Percentiles rank a stretch among this genome's conserved stretches.
phyloP scores from a whole-genome alignment of 2,113 vertebrate genomes.

The Scophthalmus maximus region DNA sequence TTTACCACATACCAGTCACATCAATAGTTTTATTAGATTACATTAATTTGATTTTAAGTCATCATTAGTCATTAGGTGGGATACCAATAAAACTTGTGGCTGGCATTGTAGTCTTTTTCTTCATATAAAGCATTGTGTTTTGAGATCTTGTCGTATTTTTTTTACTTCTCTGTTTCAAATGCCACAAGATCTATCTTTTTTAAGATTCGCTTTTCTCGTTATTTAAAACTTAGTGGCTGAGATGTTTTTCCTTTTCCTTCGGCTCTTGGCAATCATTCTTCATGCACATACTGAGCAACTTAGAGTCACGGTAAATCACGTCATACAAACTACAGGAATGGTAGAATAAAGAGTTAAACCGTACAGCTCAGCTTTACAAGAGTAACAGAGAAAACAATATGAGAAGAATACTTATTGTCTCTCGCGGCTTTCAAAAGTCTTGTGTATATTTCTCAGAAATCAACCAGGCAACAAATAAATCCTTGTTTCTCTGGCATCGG shows the following conservation, averaged over 20 bases:
- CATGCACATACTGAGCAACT: background rate
- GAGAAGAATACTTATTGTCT: background rate
- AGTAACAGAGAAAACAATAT: slow-evolving; percentile 16
- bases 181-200: background rate
- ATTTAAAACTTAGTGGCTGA: background rate
- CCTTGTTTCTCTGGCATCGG: background rate
- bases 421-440: slow-evolving; percentile 15
- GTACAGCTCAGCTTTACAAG: background rate
- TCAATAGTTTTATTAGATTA: slow-evolving; percentile 68
- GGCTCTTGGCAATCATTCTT: background rate
- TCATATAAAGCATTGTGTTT: background rate
- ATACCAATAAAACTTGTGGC: slow-evolving; percentile 2
- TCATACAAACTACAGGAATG: background rate
- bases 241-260: background rate
- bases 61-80: slow-evolving; percentile 32
- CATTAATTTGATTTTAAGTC: slow-evolving; percentile 51
- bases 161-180: background rate
- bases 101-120: background rate
- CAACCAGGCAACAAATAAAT: slow-evolving; percentile 11
- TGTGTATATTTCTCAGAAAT: slow-evolving; percentile 38
- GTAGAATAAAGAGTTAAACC: background rate
- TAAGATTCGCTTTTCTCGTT: background rate
- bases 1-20: slow-evolving; percentile 41
- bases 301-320: background rate
- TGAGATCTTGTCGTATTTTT: background rate